Evolutionary conservation across 2,113 vertebrate genomes (phyloP).

Genomic region (Python bivittatus): DNA sequence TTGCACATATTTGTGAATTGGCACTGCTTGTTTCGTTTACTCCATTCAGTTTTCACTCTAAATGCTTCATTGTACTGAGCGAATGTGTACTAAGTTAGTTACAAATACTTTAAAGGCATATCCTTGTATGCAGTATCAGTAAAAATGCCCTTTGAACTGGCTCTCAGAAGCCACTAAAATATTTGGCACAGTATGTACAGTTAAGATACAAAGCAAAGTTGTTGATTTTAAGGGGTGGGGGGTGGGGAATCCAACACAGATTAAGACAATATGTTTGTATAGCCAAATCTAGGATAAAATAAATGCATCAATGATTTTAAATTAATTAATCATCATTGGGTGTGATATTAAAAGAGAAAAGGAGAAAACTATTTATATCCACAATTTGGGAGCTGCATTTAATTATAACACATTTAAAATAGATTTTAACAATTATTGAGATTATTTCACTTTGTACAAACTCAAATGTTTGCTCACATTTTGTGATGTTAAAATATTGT

Average conservation of each 20-base stretch:
- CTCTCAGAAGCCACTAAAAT: background rate
- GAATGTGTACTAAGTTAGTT: conserved; percentile 42
- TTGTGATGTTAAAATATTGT: background rate
- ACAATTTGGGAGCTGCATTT: background rate
- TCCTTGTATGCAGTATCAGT: background rate
- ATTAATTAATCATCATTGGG: background rate
- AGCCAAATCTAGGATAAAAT: background rate
- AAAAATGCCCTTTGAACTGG: background rate
- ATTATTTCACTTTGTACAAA: background rate
- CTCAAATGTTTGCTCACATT: background rate
- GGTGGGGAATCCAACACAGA: background rate
- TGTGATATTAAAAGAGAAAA: background rate
- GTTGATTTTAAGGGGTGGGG: background rate
- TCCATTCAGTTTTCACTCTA: conserved; percentile 22
- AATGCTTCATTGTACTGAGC: conserved; percentile 58
- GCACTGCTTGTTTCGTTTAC: conserved; percentile 48
- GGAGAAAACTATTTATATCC: background rate
- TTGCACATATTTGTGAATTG: conserved; percentile 49
- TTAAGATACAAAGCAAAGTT: background rate
- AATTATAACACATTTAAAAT: background rate
- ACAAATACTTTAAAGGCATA: background rate
- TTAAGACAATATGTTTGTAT: background rate
- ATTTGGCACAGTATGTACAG: background rate
- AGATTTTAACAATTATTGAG: background rate
- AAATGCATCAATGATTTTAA: background rate